Percentiles rank a stretch among this genome's conserved stretches.
Evolutionary conservation across 2,888 invertebrate species (phyloP).

Genomic region (Palloptera scutellata): DNA sequence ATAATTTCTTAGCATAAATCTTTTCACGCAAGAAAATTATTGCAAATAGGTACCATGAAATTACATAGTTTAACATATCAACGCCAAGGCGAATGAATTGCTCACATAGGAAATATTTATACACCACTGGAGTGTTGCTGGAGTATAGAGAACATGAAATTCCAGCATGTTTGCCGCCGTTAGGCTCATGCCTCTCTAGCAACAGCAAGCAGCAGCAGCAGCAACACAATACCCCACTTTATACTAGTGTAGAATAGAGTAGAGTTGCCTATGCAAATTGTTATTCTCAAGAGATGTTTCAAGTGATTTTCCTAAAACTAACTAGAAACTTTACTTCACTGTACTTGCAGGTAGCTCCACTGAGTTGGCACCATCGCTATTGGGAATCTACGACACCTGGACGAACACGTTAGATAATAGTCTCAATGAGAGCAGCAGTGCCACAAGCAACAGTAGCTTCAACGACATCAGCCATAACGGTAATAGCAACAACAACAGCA

Average conservation of each 20-base stretch:
- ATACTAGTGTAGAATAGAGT: too few relatives aligned
- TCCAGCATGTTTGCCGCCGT: slow-evolving; percentile 13
- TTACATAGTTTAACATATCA: slow-evolving; percentile 44
- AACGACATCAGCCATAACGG: slow-evolving; percentile 37
- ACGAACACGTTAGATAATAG: slow-evolving; percentile 62
- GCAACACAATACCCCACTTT: too few relatives aligned
- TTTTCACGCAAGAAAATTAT: slow-evolving; percentile 49
- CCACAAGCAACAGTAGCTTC: slow-evolving; percentile 25
- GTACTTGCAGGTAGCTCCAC: slow-evolving; percentile 81
- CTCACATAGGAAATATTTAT: neutral
- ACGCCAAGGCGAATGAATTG: slow-evolving; percentile 31
- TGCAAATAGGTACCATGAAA: slow-evolving; percentile 48
- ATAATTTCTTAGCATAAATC: slow-evolving; percentile 43
- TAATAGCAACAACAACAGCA: slow-evolving; percentile 34
- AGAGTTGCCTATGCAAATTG: slow-evolving; percentile 7
- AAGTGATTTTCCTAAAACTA: neutral
- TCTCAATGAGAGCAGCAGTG: slow-evolving; percentile 22
- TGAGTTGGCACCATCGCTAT: slow-evolving; percentile 84
- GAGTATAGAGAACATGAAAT: slow-evolving; percentile 21
- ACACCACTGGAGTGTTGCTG: neutral
- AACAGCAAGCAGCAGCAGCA: slow-evolving; percentile 2
- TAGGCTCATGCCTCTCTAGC: neutral
- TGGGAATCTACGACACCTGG: slow-evolving; percentile 87
- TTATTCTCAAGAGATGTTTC: neutral
- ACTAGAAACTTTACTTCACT: neutral